phyloP scores from a whole-genome alignment of 2,888 invertebrate species.

The Dendrolimus pini region DNA sequence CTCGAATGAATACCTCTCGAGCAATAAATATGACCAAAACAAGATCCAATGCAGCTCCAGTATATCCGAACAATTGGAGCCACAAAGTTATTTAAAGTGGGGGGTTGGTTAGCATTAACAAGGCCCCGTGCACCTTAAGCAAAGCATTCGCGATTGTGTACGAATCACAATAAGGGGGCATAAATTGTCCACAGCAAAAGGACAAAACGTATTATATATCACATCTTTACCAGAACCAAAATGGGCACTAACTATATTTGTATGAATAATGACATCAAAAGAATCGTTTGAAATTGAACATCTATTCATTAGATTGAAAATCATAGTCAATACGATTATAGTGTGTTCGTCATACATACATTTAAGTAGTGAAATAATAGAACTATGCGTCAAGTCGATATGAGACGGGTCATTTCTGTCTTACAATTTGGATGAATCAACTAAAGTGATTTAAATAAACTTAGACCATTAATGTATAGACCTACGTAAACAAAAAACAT shows the following conservation, averaged over 20 bases:
- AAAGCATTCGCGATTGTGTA: neutral
- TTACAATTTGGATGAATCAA: no score
- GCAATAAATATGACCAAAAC: neutral
- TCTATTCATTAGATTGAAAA: neutral
- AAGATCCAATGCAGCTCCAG: neutral
- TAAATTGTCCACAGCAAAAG: conserved; percentile 7
- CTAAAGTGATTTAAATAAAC: no score
- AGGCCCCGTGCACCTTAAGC: neutral
- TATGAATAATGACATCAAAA: neutral
- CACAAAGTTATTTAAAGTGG: neutral
- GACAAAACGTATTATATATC: conserved; percentile 12
- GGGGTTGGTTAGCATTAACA: neutral
- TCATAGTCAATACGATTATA: no score
- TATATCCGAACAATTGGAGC: neutral
- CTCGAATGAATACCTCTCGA: no score
- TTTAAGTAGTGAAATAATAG: no score
- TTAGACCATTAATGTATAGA: no score
- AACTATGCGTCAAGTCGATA: no score
- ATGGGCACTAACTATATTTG: neutral
- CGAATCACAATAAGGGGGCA: conserved; percentile 7
- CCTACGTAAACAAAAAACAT: no score
- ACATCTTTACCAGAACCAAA: conserved; percentile 1
- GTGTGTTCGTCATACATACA: no score
- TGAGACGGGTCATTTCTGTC: no score
- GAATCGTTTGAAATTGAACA: neutral